Percentiles rank a stretch among this genome's conserved stretches.
Conservation (phyloP, 2,888 invertebrate species). For the Tipula unca region DNA sequence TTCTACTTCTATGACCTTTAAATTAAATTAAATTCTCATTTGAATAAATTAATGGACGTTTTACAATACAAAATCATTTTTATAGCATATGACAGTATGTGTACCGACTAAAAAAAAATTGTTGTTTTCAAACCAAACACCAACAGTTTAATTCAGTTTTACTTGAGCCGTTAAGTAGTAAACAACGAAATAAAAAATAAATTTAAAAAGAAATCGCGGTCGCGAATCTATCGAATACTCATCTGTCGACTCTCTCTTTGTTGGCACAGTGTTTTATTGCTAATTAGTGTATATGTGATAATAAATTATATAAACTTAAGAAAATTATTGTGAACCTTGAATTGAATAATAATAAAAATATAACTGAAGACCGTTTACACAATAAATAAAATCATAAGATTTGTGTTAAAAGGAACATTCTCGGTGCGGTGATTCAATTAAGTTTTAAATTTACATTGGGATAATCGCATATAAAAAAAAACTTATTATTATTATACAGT, state of each 20-base stretch:
- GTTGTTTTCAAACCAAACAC: constrained; percentile 9
- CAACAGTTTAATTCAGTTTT: background rate
- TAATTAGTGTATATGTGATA: background rate
- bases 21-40: background rate
- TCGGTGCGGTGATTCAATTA: background rate
- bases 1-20: background rate
- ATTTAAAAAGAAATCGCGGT: background rate
- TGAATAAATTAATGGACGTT: background rate
- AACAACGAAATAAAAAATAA: background rate
- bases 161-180: background rate
- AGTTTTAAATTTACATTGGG: background rate
- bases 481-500: background rate
- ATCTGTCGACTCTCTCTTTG: background rate
- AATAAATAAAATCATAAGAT: background rate
- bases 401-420: background rate
- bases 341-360: background rate
- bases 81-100: background rate
- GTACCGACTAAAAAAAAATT: background rate
- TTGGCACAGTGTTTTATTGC: background rate
- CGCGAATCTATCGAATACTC: background rate
- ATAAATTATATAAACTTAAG: background rate
- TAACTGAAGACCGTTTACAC: background rate
- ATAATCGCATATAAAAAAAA: background rate
- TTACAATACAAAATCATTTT: background rate
- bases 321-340: constrained; percentile 1